Percentiles rank a stretch among this genome's conserved stretches.
phyloP scores from a whole-genome alignment of 2,888 invertebrate genomes.

The Oasisia sp. region DNA sequence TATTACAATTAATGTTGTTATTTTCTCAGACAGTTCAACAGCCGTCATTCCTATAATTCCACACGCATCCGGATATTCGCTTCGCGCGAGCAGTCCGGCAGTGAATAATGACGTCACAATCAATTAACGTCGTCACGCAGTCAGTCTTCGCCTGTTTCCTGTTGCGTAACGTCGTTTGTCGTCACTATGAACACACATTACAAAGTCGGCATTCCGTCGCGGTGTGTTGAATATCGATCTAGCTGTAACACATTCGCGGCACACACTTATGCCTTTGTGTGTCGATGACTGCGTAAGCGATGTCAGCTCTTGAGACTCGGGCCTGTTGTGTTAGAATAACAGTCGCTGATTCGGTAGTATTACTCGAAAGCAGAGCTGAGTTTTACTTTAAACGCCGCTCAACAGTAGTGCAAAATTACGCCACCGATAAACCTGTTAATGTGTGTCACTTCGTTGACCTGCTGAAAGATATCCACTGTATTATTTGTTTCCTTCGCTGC shows the following conservation, averaged over 20 bases:
- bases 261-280: neutral
- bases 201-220: neutral
- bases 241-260: neutral
- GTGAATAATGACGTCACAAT: neutral
- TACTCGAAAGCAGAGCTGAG: neutral
- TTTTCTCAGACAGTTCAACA: neutral
- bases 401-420: neutral
- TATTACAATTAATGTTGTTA: too few species aligned
- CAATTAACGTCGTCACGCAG: neutral
- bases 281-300: neutral
- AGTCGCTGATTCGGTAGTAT: neutral
- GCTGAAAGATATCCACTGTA: neutral
- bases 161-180: slow-evolving; percentile 8
- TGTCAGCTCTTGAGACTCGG: neutral
- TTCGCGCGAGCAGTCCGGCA: neutral
- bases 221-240: neutral
- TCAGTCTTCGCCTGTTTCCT: neutral
- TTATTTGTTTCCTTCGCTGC: neutral
- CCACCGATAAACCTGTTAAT: neutral
- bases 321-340: neutral
- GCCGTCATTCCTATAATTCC: neutral
- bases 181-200: neutral
- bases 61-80: neutral
- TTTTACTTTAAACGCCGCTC: neutral
- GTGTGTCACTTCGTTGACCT: neutral